Evolutionary conservation across 64 coral and sea anemone species (phyloP), one percentile per base, ranked within the genome.

Genomic region (Orbicella faveolata): DNA sequence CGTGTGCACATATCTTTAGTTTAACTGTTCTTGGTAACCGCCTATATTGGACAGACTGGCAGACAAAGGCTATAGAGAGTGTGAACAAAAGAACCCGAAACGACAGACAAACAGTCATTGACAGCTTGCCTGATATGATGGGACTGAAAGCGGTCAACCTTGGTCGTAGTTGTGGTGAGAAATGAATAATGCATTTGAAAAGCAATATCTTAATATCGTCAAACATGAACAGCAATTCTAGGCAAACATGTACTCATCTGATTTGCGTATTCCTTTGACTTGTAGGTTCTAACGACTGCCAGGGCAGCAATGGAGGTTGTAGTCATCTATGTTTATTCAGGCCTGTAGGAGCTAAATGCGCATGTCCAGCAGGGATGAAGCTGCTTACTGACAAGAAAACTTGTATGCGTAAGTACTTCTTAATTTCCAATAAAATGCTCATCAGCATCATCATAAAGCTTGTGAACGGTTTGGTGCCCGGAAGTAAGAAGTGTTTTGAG

Each of bases 281-380:
- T 91, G 10, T 34, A 95, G 93, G 93, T 66, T 86, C 88, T 6
- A 95, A 95, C 67, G 54, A 83, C 73, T 95, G 93, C 62, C 93
- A 91, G 59, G 36, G 80, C 2, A 91, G 88, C 16, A 95, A 95
- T 69, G 93, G 93, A 54, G 88, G 83, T 0, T 95, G 89, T 75
- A 87, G 88, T 52, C 93, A 95, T 54, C 73, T 95, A 10, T 95
- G 93, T 77, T 33, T 95, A 1, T 91, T 88, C 79, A 74, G 51
- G 21, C 93, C 83, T 10, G 23, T 10, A 48, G 89, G 89, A 72
- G 75, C 74, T 1, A 44, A 86, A 6, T 95, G 93, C 79, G 89
- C 83, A 48, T 95, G 93, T 52, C 93, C 93, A 19, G 78, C 77
- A 34, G 89, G 89, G 51, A 78, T 95, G 83, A 89, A 91, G 63